Percentiles rank a stretch among this genome's conserved stretches.
These are phyloP conservation scores for Phoeniculus purpureus DNA, from an alignment of 2,797 vertebrate species.

Conservation along the genomic window DNA sequence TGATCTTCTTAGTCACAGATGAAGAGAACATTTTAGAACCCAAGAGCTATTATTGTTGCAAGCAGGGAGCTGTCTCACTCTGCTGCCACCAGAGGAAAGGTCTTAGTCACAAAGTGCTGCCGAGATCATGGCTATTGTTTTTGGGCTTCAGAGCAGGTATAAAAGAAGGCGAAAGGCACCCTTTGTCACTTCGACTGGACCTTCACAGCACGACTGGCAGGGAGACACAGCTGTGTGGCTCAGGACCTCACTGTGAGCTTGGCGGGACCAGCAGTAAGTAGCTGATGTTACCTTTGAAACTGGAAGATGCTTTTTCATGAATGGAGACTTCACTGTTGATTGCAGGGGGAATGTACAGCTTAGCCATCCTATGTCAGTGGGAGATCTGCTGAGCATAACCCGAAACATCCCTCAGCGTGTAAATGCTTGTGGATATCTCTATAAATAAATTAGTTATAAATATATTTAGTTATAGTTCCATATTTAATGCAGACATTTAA, in stretches of 20 bases:
- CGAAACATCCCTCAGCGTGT: neutral
- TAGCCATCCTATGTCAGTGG: neutral
- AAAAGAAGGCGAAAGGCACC: constrained; percentile 38
- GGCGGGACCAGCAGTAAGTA: constrained; percentile 10
- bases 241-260: neutral
- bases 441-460: too few species aligned
- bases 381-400: neutral
- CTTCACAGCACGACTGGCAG: neutral
- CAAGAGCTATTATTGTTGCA: neutral
- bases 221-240: neutral
- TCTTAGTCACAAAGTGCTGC: constrained; percentile 8
- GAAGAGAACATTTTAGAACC: neutral
- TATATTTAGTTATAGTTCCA: neutral
- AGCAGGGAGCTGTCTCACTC: neutral
- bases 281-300: neutral
- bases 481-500: neutral
- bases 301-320: neutral
- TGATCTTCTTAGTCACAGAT: neutral
- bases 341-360: neutral
- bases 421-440: neutral
- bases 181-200: neutral
- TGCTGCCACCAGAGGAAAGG: neutral
- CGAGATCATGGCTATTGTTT: constrained; percentile 11
- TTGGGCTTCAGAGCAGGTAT: constrained; percentile 36
- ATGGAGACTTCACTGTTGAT: neutral